Conservation (phyloP, 2,888 invertebrate species). For the Trachelus stipa region DNA sequence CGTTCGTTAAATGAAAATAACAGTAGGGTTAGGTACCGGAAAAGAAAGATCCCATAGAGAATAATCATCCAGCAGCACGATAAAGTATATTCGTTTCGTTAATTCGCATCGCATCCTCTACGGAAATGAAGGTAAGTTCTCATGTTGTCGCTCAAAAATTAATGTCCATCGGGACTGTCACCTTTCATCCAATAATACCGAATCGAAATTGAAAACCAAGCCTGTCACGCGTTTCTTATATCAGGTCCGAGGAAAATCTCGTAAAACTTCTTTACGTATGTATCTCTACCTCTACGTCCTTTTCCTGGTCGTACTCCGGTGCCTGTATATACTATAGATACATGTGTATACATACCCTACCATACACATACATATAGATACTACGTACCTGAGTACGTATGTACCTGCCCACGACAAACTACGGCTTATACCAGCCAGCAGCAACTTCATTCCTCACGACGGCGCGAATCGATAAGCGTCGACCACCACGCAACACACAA, state of each 20-base stretch:
- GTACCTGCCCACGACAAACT: conserved; percentile 19
- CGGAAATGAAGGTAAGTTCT: neutral
- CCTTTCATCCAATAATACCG: neutral
- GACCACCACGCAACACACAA: conserved; percentile 43
- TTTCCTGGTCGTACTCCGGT: neutral
- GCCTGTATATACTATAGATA: neutral
- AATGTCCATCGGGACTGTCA: neutral
- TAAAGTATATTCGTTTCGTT: neutral
- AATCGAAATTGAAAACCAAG: neutral
- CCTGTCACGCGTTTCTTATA: neutral
- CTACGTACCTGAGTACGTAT: neutral
- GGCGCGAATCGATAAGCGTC: conserved; percentile 49
- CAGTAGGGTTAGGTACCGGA: neutral
- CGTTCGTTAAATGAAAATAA: neutral
- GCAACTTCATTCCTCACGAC: conserved; percentile 41
- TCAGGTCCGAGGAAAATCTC: neutral
- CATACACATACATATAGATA: neutral
- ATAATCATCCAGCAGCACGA: neutral
- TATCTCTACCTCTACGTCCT: neutral
- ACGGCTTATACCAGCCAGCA: conserved; percentile 35
- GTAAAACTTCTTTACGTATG: neutral
- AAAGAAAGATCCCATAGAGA: neutral
- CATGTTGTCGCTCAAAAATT: neutral
- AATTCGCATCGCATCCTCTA: neutral
- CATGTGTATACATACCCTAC: neutral